Evolutionary conservation across 2,888 invertebrate species (phyloP), one percentile per base, ranked within the genome.

Genomic region (Pheosia tremula): DNA sequence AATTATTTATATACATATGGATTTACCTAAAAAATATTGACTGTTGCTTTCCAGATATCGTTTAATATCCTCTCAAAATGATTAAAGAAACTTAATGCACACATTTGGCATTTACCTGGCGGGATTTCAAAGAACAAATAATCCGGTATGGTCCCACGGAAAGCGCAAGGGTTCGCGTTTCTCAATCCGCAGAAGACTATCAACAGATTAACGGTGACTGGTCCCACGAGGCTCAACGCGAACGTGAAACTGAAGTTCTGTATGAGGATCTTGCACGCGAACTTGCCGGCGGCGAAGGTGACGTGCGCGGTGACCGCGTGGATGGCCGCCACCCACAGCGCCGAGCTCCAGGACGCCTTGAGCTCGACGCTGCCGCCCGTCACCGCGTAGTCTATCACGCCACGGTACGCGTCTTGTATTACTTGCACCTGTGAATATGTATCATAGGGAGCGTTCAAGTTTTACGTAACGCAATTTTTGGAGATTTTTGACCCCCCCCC

Each of bases 61-160:
- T 2, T 24, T 24, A 24, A 24, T 24, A 24, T 24, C 1, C 24
- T 24, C 24, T 24, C 24, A 24, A 24, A 24, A 24, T 24, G 24
- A 24, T 24, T 24, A 24, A 24, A 24, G 24, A 24, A 24, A 39
- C 5, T 39, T 39, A 6, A 43, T 8, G 6, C 9, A 8, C 8
- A 36, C 8, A 60, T 47, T 45, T 24, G 24, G 24, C 49, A 70
- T 81, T 78, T 67, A 93, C 93, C 91, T 55, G 96, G 95, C 8
- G 98, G 97, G 74, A 97, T 97, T 71, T 97, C 96, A 92, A 97
- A 98, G 89, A 97, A 98, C 66, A 99, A 88, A 86, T 98, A 98
- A 80, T 96, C 96, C 0, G 98, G 98, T 72, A 98, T 94, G 0
- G 92, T 87, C 9, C 86, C 82, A 71, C 95, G 94, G 83, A 96